Evolutionary conservation across 2,888 invertebrate genomes (phyloP).

Genomic region (Melikaiella ostensackeni): DNA sequence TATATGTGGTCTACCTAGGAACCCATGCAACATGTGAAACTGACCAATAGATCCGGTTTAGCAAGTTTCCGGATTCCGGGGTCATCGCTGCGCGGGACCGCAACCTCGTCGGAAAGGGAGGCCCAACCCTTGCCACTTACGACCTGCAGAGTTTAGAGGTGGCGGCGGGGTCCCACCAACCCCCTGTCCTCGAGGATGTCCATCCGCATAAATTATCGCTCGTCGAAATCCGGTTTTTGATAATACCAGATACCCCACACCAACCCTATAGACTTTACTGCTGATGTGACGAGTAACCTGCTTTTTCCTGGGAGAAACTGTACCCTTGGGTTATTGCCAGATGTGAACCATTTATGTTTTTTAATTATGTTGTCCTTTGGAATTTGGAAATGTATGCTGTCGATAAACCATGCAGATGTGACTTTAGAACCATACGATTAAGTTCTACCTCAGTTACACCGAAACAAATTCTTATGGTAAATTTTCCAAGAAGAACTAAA

Average conservation of each 20-base stretch:
- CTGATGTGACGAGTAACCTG: slow-evolving; percentile 47
- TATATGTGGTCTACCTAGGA: slow-evolving; percentile 43
- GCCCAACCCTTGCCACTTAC: slow-evolving; percentile 45
- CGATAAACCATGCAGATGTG: neutral
- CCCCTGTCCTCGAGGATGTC: slow-evolving; percentile 50
- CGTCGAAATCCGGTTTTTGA: slow-evolving; percentile 64
- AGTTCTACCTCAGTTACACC: too few species aligned
- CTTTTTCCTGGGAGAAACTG: slow-evolving; percentile 32
- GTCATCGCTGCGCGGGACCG: slow-evolving; percentile 64
- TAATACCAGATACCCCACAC: slow-evolving; percentile 51
- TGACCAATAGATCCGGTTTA: slow-evolving; percentile 78
- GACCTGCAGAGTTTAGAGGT: slow-evolving; percentile 58
- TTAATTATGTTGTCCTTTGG: neutral
- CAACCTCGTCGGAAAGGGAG: slow-evolving; percentile 39
- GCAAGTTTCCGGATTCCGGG: slow-evolving; percentile 77
- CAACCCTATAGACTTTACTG: neutral
- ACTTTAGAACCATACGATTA: too few species aligned
- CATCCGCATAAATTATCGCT: slow-evolving; percentile 55
- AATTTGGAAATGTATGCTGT: neutral
- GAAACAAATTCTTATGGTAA: too few species aligned
- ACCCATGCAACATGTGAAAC: slow-evolving; percentile 68
- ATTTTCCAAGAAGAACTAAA: too few species aligned
- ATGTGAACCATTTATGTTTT: neutral
- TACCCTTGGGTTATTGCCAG: slow-evolving; percentile 5
- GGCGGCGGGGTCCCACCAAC: slow-evolving; percentile 46